These are phyloP conservation scores for Arge pagana DNA, from an alignment of 2,888 invertebrate species.

Conservation along the genomic window DNA sequence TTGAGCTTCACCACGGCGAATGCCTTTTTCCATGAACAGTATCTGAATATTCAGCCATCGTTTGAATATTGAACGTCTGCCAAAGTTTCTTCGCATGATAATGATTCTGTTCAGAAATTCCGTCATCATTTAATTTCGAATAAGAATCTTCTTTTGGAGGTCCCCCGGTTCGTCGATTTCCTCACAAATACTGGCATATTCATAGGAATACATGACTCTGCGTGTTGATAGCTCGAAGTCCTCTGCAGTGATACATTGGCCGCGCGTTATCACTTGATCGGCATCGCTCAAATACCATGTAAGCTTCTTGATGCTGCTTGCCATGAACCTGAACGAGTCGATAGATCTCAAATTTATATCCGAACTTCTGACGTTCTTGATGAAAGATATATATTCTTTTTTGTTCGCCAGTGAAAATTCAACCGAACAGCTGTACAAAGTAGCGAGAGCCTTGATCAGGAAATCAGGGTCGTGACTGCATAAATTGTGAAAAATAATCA, in stretches of 20 bases:
- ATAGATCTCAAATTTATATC: conserved; percentile 32
- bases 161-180: conserved; percentile 12
- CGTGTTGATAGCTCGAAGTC: conserved; percentile 25
- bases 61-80: conserved; percentile 35
- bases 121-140: conserved; percentile 26
- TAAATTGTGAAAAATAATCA: conserved; percentile 45
- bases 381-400: conserved; percentile 44
- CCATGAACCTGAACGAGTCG: conserved; percentile 42
- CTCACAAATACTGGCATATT: conserved; percentile 34
- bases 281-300: no score
- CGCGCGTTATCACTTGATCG: conserved; percentile 7
- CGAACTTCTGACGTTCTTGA: conserved; percentile 27
- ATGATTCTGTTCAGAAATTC: conserved; percentile 33
- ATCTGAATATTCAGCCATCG: conserved; percentile 40
- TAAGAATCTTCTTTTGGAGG: conserved; percentile 30
- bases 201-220: conserved; percentile 46
- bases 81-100: conserved; percentile 38
- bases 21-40: conserved; percentile 42
- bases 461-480: conserved; percentile 43
- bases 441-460: conserved; percentile 35
- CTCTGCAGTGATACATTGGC: conserved; percentile 1
- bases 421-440: conserved; percentile 28
- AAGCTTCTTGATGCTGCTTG: conserved; percentile 34
- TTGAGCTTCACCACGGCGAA: conserved; percentile 45
- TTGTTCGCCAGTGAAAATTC: conserved; percentile 38